phyloP scores from a whole-genome alignment of 1,140 invertebrate species.

The Euglossa dilemma region DNA sequence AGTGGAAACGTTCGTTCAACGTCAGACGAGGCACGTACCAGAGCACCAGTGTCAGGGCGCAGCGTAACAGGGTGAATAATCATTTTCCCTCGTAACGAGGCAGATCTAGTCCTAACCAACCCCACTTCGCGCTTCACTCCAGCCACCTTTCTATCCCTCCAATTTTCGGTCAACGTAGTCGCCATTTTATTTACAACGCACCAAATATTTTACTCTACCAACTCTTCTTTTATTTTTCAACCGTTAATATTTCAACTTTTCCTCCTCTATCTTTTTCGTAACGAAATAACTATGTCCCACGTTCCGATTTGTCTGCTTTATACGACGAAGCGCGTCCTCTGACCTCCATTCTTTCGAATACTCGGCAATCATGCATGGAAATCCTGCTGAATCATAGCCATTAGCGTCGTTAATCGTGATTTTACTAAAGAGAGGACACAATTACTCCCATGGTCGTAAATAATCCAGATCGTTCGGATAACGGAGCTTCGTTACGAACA shows the following conservation, averaged over 20 bases:
- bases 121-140: conserved; percentile 67
- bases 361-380: not conserved
- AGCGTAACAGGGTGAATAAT: conserved; percentile 74
- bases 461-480: conserved; percentile 39
- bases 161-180: not conserved
- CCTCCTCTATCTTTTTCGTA: not conserved
- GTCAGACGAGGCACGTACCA: conserved; percentile 65
- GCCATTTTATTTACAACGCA: not conserved
- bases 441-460: conserved; percentile 42
- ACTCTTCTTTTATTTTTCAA: not conserved
- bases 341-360: not conserved
- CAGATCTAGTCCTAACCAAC: conserved; percentile 73
- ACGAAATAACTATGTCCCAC: too few species aligned
- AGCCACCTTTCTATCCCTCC: conserved; percentile 48
- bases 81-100: conserved; percentile 75
- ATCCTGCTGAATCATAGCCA: conserved; percentile 6
- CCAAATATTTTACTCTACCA: not conserved
- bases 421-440: conserved; percentile 32
- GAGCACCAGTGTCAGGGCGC: conserved; percentile 43
- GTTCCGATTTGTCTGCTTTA: too few species aligned
- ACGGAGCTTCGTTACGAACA: conserved; percentile 43
- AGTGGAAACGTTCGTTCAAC: conserved; percentile 76
- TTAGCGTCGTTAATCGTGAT: conserved; percentile 44
- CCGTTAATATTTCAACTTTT: not conserved
- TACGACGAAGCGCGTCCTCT: too few species aligned